phyloP scores from a whole-genome alignment of 2,113 vertebrate species.

The Xyrauchen texanus region DNA sequence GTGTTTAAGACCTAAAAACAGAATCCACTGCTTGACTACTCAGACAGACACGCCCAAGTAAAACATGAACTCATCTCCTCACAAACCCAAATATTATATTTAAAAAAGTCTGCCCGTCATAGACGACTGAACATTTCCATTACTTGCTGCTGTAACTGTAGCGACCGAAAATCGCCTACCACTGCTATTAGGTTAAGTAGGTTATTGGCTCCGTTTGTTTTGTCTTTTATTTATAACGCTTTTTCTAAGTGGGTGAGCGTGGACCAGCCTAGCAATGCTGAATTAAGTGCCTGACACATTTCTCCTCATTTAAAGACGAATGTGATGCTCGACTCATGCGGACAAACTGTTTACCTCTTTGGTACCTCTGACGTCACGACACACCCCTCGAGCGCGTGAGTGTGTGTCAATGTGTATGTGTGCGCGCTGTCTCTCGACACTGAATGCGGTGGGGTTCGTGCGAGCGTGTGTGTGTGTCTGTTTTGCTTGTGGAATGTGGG shows the following conservation, averaged over 20 bases:
- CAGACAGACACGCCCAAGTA: conserved; percentile 46
- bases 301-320: conserved; percentile 51
- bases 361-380: conserved; percentile 80
- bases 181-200: conserved; percentile 31
- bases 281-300: not conserved
- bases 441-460: conserved; percentile 19
- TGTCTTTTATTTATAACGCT: conserved; percentile 5
- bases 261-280: not conserved
- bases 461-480: conserved; percentile 31
- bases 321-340: conserved; percentile 76
- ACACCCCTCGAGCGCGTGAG: conserved; percentile 72
- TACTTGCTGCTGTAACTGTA: conserved; percentile 14
- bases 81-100: conserved; percentile 41
- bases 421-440: conserved; percentile 39
- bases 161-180: not conserved
- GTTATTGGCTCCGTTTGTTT: conserved; percentile 30
- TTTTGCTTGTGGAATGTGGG: conserved; percentile 53
- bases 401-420: conserved; percentile 15
- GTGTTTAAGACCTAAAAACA: conserved; percentile 3
- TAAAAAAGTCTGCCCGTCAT: conserved; percentile 7
- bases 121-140: conserved; percentile 34
- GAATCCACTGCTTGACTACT: conserved; percentile 37
- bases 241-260: not conserved
- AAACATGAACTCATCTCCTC: conserved; percentile 38
- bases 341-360: conserved; percentile 82